Base-by-base conservation (phyloP, 2,113 vertebrate species). In the Crotalus helleri region DNA sequence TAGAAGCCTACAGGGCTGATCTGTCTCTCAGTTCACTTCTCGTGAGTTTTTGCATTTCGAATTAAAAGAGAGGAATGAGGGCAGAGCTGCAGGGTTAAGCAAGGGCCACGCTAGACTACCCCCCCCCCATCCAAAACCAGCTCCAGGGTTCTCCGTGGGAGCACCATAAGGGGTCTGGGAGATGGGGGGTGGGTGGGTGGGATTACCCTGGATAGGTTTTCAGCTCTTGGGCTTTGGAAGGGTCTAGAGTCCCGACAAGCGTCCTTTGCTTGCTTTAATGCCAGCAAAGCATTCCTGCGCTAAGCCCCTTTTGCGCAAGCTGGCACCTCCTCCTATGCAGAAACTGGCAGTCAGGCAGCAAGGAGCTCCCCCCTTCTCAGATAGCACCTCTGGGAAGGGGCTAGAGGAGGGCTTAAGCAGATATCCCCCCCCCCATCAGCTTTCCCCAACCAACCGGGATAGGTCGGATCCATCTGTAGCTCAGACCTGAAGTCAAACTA, bases 391-490 rank as follows among this genome's bases (percentile, higher is more conserved):
- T 0, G 15, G 44, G 44, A 39, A 44, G 33, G 33, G 3, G 17
- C 3, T 21, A 0, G 6, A 1, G 1, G 1, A 81, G 33, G 69
- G 3, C 2, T 19, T 5, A 5, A 9, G 11, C 17, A 8, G 33
- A 9, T 3, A 39, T 81, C 15, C 15, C 33, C n/a, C 33, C 15
- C 39, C 17, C 1, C 5, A 44, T 39, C 74, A 21, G 17, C 33
- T 81, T 81, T 44, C 33, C 33, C 74, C 33, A 81, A n/a, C 26
- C 64, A 39, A 26, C 9, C 1, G 1, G 10, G 74, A 9, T 12
- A 13, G 11, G 17, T 21, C 19, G 74, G 2, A 7, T 21, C 33
- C 33, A 5, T 17, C n/a, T 3, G 33, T 19, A 81, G 69, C 69
- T 19, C 33, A 33, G 17, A 19, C 5, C 17, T 7, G n/a, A 74